These are phyloP conservation scores for Actinemys pallida DNA, from an alignment of 2,113 vertebrate species.

Conservation along the genomic window DNA sequence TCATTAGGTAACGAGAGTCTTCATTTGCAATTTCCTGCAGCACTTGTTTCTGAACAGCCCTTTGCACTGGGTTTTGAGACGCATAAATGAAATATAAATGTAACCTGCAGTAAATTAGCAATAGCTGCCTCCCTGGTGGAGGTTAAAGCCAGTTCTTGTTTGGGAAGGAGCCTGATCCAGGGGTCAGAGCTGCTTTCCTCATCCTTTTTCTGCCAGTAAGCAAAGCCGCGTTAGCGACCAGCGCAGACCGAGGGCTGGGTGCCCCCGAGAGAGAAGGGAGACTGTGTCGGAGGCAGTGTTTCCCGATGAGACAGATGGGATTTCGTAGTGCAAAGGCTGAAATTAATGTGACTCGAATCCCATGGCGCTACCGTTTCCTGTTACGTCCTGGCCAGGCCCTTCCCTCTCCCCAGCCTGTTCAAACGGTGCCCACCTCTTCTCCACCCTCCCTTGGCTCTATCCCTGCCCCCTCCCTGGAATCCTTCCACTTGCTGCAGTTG, in stretches of 20 bases:
- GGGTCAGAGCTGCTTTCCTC: neutral
- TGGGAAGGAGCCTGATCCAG: neutral
- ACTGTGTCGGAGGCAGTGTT: neutral
- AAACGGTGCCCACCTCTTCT: neutral
- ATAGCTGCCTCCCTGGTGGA: neutral
- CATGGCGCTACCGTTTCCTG: neutral
- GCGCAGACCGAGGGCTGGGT: neutral
- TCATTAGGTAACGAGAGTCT: neutral
- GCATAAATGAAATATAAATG: neutral
- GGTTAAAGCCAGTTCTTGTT: neutral
- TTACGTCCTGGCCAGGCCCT: neutral
- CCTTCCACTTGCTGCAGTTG: neutral
- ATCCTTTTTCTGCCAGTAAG: neutral
- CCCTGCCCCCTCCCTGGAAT: neutral
- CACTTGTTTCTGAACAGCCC: neutral
- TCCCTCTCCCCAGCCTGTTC: neutral
- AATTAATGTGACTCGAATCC: neutral
- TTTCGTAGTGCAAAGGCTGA: neutral
- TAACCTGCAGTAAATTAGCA: neutral
- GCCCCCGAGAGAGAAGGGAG: neutral
- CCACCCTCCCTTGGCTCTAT: neutral
- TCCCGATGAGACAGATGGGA: neutral
- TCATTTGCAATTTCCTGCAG: neutral
- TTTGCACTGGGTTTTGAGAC: neutral
- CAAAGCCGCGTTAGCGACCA: neutral